Conservation (phyloP, 1,140 invertebrate genomes). For the Ceratina calcarata region DNA sequence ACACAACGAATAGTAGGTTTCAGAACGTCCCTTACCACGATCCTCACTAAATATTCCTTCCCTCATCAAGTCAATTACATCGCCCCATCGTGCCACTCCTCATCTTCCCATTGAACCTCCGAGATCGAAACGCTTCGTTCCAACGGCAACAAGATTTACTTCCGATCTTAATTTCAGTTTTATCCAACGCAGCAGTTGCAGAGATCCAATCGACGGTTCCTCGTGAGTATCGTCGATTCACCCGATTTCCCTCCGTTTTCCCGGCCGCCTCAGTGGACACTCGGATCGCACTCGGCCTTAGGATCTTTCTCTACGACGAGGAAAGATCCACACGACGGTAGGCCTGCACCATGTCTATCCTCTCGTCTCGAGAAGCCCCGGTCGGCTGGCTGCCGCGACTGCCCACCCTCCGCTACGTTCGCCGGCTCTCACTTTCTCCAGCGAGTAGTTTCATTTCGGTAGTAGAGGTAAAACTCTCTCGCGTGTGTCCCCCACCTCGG, state of each 20-base stretch:
- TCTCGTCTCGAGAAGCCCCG: constrained; percentile 70
- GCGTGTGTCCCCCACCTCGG: constrained; percentile 54
- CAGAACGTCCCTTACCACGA: not conserved
- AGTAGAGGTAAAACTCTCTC: constrained; percentile 74
- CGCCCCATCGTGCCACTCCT: not conserved
- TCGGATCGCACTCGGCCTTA: not conserved
- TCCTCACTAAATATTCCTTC: constrained; percentile 7
- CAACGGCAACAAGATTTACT: too few species aligned
- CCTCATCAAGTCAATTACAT: constrained; percentile 11
- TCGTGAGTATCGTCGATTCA: not conserved
- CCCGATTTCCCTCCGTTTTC: not conserved
- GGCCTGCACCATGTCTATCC: constrained; percentile 71
- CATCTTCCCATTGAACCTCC: not conserved
- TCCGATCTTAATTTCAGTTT: too few species aligned
- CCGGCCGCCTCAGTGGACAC: too few species aligned
- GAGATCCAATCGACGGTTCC: not conserved
- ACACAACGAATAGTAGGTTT: constrained; percentile 43
- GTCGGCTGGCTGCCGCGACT: constrained; percentile 61
- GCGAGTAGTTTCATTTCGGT: constrained; percentile 78
- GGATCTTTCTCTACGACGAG: constrained; percentile 15
- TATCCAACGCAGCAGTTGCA: too few species aligned
- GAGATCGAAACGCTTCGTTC: too few species aligned
- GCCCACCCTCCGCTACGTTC: constrained; percentile 71
- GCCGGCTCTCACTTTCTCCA: constrained; percentile 79
- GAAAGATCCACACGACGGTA: constrained; percentile 46